A percentile compares a stretch with the other conserved stretches of the same genome.
Conservation (phyloP, 2,888 invertebrate species). For the Euzophera pinguis region DNA sequence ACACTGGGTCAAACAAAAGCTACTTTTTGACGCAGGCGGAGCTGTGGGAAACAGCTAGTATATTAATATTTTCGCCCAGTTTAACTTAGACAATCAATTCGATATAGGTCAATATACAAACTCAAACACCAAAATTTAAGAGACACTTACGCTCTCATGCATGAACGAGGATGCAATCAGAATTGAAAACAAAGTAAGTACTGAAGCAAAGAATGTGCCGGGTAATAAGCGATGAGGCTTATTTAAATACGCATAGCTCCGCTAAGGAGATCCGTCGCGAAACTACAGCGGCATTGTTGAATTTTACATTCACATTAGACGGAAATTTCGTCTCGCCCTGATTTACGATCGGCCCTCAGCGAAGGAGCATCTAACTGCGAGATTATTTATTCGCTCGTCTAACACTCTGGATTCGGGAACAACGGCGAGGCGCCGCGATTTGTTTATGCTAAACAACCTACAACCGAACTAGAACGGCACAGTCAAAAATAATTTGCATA, state of each 20-base stretch:
- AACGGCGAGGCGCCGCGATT: conserved; percentile 42
- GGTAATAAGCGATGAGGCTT: conserved; percentile 45
- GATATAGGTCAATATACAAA: too few relatives aligned
- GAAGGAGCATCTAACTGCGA: conserved; percentile 55
- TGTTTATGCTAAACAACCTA: conserved; percentile 68
- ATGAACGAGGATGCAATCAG: neutral
- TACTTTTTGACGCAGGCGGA: too few relatives aligned
- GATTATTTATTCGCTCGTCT: conserved; percentile 66
- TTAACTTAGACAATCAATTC: too few relatives aligned
- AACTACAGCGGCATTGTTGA: conserved; percentile 57
- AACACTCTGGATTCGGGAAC: conserved; percentile 36
- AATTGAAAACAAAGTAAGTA: neutral
- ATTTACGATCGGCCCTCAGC: conserved; percentile 60
- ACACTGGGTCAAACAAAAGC: too few relatives aligned
- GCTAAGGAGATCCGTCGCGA: conserved; percentile 44
- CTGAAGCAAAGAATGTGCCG: conserved; percentile 15
- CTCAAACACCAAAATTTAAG: too few relatives aligned
- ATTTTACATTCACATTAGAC: conserved; percentile 67
- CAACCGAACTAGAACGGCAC: conserved; percentile 49
- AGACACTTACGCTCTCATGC: too few relatives aligned
- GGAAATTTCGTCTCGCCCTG: conserved; percentile 62
- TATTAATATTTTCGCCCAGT: too few relatives aligned
- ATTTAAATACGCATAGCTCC: conserved; percentile 49
- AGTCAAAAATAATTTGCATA: conserved; percentile 67
- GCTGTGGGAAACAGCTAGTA: too few relatives aligned